Base-by-base conservation (phyloP, 2,797 vertebrate species). In the Myotis daubentonii region DNA sequence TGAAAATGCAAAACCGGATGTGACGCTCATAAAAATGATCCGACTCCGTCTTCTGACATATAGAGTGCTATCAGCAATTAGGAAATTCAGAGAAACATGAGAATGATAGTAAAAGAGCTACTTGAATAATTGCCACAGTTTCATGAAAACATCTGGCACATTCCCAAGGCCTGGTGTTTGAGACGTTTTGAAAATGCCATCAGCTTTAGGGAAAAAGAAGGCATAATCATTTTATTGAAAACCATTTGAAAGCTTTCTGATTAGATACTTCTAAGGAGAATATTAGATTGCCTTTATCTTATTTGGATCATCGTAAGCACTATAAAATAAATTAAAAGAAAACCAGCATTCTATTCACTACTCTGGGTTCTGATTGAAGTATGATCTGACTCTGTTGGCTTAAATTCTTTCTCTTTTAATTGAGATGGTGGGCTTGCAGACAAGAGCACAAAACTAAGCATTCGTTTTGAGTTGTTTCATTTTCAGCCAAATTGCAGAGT, bases 211-310 rank as follows among this genome's bases (percentile, higher is more conserved):
- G 83, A 49, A 74, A 83, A 83, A 92, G 57, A 89, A 90, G 33
- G 9, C 87, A 36, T 95, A 72, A 91, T 91, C 78, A 30, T 97
- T 96, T 93, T 92, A 95, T 86, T n/a, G 89, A 92, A 97, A 96
- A 72, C 65, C 53, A 60, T 93, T 93, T 94, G 91, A 78, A 89
- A 95, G 72, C 65, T 78, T 86, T 89, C 90, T 66, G 70, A 87
- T 87, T 76, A 90, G 91, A 72, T 68, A 71, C 53, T 91, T 95
- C 85, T 75, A 71, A 82, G 44, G 55, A 96, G 49, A 78, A 60
- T 82, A 83, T 80, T 86, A 71, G 53, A 87, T 74, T 47, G 80
- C 30, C 76, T 90, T 74, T 49, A 80, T 93, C 89, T 93, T 91
- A 68, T 94, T 79, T 84, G 70, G 84, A 87, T 83, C 70, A 53